Conservation (phyloP, 2,888 invertebrate species). For the Ephialtes manifestator region DNA sequence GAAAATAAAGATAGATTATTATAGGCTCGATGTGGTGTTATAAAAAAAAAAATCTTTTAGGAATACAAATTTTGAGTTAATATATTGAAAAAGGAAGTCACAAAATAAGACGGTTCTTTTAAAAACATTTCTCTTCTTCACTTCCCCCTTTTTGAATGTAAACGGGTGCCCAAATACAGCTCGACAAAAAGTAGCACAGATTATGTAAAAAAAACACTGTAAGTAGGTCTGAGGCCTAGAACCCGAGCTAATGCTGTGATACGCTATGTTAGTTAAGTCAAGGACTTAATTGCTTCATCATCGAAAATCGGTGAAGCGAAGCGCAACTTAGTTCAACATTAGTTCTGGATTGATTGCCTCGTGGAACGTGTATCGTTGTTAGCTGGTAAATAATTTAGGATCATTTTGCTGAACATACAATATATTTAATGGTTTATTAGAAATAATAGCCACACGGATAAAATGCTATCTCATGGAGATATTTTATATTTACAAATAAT, state of each 20-base stretch:
- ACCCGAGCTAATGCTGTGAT: not conserved
- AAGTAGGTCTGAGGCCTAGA: constrained; percentile 2
- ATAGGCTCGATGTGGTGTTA: too few species aligned
- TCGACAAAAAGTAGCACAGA: not conserved
- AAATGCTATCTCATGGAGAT: too few species aligned
- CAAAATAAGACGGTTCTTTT: too few species aligned
- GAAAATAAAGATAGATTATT: too few species aligned
- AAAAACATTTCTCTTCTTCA: not conserved
- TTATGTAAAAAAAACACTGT: not conserved
- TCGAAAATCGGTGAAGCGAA: not conserved
- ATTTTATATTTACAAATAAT: too few species aligned
- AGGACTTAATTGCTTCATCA: not conserved
- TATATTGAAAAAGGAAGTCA: too few species aligned
- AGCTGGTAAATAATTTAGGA: not conserved
- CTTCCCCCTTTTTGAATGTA: not conserved
- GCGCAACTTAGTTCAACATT: not conserved
- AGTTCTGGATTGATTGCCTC: not conserved
- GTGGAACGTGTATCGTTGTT: not conserved
- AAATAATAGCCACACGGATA: too few species aligned
- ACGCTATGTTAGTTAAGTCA: constrained; percentile 9
- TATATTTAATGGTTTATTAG: too few species aligned
- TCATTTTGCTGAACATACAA: too few species aligned
- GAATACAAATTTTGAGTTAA: too few species aligned
- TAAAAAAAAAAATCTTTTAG: too few species aligned
- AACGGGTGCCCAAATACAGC: not conserved